Evolutionary conservation across 2,888 invertebrate genomes (phyloP).

Genomic region (Meloe dianella): DNA sequence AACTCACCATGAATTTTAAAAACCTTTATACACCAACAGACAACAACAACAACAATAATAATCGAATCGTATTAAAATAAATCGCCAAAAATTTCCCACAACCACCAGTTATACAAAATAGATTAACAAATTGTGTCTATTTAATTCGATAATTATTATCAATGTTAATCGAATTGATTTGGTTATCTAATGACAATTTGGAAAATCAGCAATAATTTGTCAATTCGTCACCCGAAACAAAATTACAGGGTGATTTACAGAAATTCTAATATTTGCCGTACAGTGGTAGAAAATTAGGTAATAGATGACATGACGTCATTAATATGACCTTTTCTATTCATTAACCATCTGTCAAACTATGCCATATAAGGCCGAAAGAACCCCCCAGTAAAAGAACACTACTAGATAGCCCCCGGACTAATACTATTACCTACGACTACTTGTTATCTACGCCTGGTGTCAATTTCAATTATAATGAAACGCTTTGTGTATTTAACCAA

Average conservation of each 20-base stretch:
- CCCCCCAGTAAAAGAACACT: conserved; percentile 11
- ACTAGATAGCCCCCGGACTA: conserved; percentile 49
- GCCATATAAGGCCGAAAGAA: conserved; percentile 42
- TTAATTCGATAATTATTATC: too few relatives aligned
- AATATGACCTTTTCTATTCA: conserved; percentile 56
- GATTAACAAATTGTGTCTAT: too few relatives aligned
- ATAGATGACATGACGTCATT: conserved; percentile 53
- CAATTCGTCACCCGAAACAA: neutral
- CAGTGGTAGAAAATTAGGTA: conserved; percentile 42
- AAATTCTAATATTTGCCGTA: neutral
- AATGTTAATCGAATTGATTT: neutral
- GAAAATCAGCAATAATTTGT: neutral
- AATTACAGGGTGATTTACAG: neutral
- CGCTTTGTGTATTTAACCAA: conserved; percentile 38
- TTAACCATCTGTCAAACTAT: conserved; percentile 55
- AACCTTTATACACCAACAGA: conserved; percentile 23
- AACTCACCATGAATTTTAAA: conserved; percentile 32
- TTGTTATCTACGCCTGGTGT: conserved; percentile 53
- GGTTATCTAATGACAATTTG: neutral
- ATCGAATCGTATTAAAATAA: neutral
- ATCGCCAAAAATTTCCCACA: neutral
- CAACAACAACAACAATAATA: conserved; percentile 10
- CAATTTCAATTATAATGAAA: conserved; percentile 52
- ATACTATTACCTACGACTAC: conserved; percentile 49
- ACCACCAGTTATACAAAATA: neutral